These are phyloP conservation scores for Margaritifera margaritifera DNA, from an alignment of 2,888 invertebrate species.

Conservation along the genomic window DNA sequence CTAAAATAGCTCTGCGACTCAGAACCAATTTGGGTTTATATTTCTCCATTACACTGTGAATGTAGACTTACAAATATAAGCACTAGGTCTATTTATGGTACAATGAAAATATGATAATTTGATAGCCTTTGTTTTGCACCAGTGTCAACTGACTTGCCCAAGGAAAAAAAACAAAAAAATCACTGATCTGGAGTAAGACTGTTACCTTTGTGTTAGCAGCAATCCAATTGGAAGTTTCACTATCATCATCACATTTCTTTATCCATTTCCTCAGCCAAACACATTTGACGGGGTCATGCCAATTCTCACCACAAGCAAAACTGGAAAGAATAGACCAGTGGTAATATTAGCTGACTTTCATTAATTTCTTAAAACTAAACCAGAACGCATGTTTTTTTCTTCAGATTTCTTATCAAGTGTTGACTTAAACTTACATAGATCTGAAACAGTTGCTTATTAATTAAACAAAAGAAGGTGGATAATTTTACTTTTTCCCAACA, in stretches of 20 bases:
- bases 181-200: not conserved
- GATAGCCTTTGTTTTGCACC: not conserved
- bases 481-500: too few relatives aligned
- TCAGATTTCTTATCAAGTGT: too few relatives aligned
- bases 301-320: conserved; percentile 88
- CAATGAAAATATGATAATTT: not conserved
- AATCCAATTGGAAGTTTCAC: conserved; percentile 99
- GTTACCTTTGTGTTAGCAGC: conserved; percentile 94
- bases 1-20: too few relatives aligned
- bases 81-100: too few relatives aligned
- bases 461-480: too few relatives aligned
- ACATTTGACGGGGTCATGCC: conserved; percentile 97
- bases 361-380: too few relatives aligned
- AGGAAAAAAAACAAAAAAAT: conserved; percentile 1
- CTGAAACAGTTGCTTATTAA: too few relatives aligned
- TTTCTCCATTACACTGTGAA: too few relatives aligned
- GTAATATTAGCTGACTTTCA: not conserved
- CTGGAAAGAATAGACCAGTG: conserved; percentile 48
- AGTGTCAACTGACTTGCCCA: not conserved
- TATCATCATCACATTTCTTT: conserved; percentile 99
- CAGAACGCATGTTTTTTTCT: too few relatives aligned
- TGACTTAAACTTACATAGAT: too few relatives aligned
- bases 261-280: conserved; percentile 94
- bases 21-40: too few relatives aligned
- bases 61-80: too few relatives aligned